phyloP scores from a whole-genome alignment of 2,888 invertebrate genomes.

The Chymomyza procnemis region DNA sequence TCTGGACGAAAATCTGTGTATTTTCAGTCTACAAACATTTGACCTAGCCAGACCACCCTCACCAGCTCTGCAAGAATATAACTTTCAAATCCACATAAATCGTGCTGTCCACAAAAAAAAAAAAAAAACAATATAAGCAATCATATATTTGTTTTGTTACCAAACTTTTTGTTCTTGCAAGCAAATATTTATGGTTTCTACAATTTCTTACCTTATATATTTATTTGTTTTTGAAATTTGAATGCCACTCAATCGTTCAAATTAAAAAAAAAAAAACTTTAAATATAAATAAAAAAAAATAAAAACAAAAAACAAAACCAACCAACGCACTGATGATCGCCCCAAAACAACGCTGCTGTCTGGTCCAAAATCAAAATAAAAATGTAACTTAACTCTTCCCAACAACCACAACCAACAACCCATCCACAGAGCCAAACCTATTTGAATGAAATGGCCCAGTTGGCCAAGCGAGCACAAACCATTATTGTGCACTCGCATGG shows the following conservation, averaged over 20 bases:
- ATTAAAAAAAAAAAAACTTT: conserved; percentile 1
- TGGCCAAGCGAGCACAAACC: conserved; percentile 76
- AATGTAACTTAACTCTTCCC: conserved; percentile 2
- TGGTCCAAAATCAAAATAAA: background rate
- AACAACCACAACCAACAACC: conserved; percentile 19
- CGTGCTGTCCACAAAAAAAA: conserved; percentile 1
- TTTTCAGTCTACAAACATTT: no score
- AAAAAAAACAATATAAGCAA: no score
- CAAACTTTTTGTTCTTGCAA: conserved; percentile 5
- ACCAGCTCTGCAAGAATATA: background rate
- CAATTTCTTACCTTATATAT: conserved; percentile 5
- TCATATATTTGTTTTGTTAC: background rate
- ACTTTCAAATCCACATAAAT: background rate
- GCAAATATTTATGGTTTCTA: background rate
- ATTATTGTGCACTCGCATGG: conserved; percentile 76
- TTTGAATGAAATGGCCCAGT: conserved; percentile 77
- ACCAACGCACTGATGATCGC: background rate
- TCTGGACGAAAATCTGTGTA: no score
- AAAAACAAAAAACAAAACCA: background rate
- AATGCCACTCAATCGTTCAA: background rate
- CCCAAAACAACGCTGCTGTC: conserved; percentile 6
- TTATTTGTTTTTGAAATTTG: conserved; percentile 7
- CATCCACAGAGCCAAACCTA: conserved; percentile 72
- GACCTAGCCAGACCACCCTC: no score
- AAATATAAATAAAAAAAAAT: conserved; percentile 6